Evolutionary conservation across 2,113 vertebrate genomes (phyloP).

Genomic region (Henicopernis longicauda): DNA sequence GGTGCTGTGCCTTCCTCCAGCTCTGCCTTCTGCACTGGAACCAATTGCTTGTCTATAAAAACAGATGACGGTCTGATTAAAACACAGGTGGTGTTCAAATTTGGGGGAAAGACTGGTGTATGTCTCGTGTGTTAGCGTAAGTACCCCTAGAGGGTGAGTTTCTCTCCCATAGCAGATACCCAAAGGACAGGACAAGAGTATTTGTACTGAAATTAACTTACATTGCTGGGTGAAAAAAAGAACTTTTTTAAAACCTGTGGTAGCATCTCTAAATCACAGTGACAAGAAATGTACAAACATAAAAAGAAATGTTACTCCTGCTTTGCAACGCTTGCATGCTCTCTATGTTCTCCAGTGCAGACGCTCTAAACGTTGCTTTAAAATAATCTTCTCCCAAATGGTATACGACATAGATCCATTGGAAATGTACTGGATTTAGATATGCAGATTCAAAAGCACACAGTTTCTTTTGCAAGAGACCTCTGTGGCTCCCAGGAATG

Average conservation of each 20-base stretch:
- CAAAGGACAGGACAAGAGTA: background rate
- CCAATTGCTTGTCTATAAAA: background rate
- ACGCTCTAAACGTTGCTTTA: background rate
- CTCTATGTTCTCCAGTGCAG: background rate
- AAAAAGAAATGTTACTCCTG: background rate
- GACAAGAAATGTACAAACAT: background rate
- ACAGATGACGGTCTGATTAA: background rate
- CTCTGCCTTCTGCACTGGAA: background rate
- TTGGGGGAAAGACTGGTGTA: background rate
- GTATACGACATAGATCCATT: background rate
- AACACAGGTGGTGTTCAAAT: background rate
- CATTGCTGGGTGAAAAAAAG: background rate
- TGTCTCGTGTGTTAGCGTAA: background rate
- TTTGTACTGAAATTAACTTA: background rate
- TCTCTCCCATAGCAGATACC: background rate
- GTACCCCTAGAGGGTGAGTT: background rate
- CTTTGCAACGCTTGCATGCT: accelerated
- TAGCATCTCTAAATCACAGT: background rate
- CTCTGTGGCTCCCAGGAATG: background rate
- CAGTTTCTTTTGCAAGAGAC: background rate
- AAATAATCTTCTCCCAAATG: background rate
- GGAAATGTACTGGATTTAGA: background rate
- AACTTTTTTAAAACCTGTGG: background rate
- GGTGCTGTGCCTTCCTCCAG: background rate
- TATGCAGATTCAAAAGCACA: background rate